These are phyloP conservation scores for Xylophagus ater DNA, from an alignment of 2,888 invertebrate genomes.

Conservation along the genomic window DNA sequence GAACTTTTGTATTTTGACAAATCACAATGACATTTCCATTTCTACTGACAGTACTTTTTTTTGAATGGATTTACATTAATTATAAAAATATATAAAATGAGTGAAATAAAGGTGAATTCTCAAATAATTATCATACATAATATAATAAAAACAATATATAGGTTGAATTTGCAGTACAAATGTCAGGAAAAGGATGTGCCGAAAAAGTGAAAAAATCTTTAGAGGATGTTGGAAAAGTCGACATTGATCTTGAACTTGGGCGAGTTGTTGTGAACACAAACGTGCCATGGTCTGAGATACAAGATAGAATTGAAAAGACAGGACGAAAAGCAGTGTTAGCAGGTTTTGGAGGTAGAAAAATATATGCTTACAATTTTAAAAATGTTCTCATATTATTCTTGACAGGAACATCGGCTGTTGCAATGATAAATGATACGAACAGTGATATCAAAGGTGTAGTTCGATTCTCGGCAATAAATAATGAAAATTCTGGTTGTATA, in stretches of 20 bases:
- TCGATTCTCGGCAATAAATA: slow-evolving; percentile 47
- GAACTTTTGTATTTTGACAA: too few relatives aligned
- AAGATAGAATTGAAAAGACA: slow-evolving; percentile 44
- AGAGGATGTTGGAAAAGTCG: slow-evolving; percentile 30
- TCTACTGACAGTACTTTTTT: too few relatives aligned
- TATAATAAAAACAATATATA: too few relatives aligned
- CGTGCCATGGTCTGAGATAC: slow-evolving; percentile 37
- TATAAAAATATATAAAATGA: too few relatives aligned
- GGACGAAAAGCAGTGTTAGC: slow-evolving; percentile 66
- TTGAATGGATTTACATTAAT: too few relatives aligned
- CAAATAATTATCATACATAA: too few relatives aligned
- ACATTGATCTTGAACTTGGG: slow-evolving; percentile 29
- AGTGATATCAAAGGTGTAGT: slow-evolving; percentile 58
- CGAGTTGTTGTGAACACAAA: slow-evolving; percentile 32
- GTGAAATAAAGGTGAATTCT: too few relatives aligned
- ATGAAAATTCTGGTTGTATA: slow-evolving; percentile 45
- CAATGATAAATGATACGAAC: slow-evolving; percentile 48
- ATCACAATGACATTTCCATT: too few relatives aligned
- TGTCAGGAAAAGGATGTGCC: slow-evolving; percentile 47
- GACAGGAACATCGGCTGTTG: slow-evolving; percentile 51
- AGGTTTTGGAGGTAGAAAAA: slow-evolving; percentile 57
- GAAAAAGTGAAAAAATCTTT: slow-evolving; percentile 41
- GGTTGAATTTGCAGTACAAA: slow-evolving; percentile 57
- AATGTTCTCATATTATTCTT: neutral
- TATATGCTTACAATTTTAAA: neutral